Evolutionary conservation across 2,888 invertebrate genomes (phyloP).

Genomic region (Harpalus rufipes): DNA sequence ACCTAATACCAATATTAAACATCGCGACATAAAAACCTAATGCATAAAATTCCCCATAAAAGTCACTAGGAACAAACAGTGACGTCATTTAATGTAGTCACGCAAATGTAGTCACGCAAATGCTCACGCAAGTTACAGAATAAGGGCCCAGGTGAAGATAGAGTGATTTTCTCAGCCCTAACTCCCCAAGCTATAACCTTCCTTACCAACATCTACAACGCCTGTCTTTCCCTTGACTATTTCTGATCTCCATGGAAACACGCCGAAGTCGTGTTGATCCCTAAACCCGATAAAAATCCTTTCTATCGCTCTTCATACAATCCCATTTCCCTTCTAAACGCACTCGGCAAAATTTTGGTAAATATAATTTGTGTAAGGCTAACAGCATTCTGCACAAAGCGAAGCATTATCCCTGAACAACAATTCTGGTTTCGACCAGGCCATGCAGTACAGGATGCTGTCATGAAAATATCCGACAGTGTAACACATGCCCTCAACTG

Average conservation of each 20-base stretch:
- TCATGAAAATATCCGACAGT: not conserved
- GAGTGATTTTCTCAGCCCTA: not conserved
- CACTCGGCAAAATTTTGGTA: conserved; percentile 9
- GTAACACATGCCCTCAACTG: not conserved
- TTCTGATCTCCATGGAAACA: not conserved
- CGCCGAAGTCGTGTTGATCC: conserved; percentile 12
- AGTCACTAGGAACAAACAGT: too few species aligned
- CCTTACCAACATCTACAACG: not conserved
- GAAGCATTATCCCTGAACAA: not conserved
- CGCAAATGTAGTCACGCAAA: too few species aligned
- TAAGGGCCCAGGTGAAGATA: not conserved
- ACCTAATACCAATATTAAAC: too few species aligned
- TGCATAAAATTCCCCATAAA: too few species aligned
- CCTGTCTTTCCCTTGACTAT: not conserved
- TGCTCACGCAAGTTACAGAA: too few species aligned
- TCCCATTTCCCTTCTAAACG: conserved; percentile 18
- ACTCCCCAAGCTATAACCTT: conserved; percentile 12
- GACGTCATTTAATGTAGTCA: too few species aligned
- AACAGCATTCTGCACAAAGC: too few species aligned
- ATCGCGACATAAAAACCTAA: too few species aligned
- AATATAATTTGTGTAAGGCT: not conserved
- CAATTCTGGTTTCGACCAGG: conserved; percentile 15
- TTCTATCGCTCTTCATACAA: conserved; percentile 10
- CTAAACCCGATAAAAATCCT: conserved; percentile 18
- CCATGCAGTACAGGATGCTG: conserved; percentile 18